Base-by-base conservation (phyloP, 2,113 vertebrate genomes). In the Oncorhynchus tshawytscha region DNA sequence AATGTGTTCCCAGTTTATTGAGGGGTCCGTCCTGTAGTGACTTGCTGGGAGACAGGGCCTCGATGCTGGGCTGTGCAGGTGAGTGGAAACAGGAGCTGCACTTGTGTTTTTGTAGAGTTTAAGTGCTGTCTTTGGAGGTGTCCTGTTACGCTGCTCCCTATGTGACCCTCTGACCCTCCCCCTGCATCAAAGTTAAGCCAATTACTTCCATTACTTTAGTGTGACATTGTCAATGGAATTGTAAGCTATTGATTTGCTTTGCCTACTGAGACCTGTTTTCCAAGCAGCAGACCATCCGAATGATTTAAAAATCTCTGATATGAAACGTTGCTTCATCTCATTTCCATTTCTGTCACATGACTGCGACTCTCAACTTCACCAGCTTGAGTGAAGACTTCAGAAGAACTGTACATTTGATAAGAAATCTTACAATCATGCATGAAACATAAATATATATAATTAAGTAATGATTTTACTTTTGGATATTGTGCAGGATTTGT, bases 61-160 rank as follows among this genome's bases (percentile, higher is more conserved):
- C 57, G 24, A 48, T 68, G 79, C 77, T 73, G 73, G 81, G 74
- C 79, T 79, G 49, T 64, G 72, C 87, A 89, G 83, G 87, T 91
- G 86, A 91, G 79, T 71, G 83, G 88, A 88, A 91, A 91, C 75
- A 80, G 84, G 88, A 92, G 84, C 80, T 45, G 68, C 0, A 85
- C 81, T 88, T 80, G 69, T 88, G 78, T 69, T 75, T 70, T 49
- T 45, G 67, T 24, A 64, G 85, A 84, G 80, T 90, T 89, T 89
- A 91, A 90, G 90, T 91, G 90, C 87, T 90, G 87, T 92, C 89
- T 89, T 77, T 86, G 79, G 80, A 79, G 84, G 89, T 91, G 84
- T 88, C 88, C 79, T 82, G 84, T 92, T 93, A 88, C 88, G 0
- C 76, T 81, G 76, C 82, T 90, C 82, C 79, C 73, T 84, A 72